Base-by-base conservation (phyloP, 30 jellyfish, hydroid and myxozoan genomes). In the Hydractinia echinata region DNA sequence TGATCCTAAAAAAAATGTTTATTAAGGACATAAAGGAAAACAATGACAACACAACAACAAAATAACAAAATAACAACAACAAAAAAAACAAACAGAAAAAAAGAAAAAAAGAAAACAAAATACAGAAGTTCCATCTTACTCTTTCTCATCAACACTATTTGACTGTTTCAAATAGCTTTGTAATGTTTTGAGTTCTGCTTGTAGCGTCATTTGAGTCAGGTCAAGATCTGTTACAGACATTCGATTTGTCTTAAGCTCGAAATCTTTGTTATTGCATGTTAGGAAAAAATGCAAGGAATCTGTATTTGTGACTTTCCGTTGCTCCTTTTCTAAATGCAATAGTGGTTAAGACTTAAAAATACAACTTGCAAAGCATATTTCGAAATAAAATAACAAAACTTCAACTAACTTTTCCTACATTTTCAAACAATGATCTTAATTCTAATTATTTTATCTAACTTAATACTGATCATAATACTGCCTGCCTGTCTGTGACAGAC, bases 171-270 rank as follows among this genome's bases (percentile, higher is more conserved):
- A 52, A 71, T 71, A 71, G n/a, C 55, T 71, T 71, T 71, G 81
- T 6, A 30, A 60, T 39, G 51, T 50, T 39, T 50, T 30, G 1
- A 71, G 10, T 58, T 71, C 81, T 14, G 81, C 81, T 50, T 71
- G 60, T 39, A 71, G n/a, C 66, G 81, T 71, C 81, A 30, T 30
- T 15, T 52, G 68, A 5, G 81, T 71, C 51, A 71, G 51, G 51
- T 71, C 81, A 8, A 71, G 81, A 71, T 71, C 81, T 8, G 81
- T 71, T 9, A 50, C 81, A 13, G 81, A 71, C 81, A 71, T 71
- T 71, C 81, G 44, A 15, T 71, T 52, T 71, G 81, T 71, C 51
- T 71, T 50, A 1, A 20, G 10, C n/a, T 71, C 81, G 3, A 71
- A 71, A 7, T 71, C 60, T 8, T 6, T 6, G 10, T 52, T 15